Percentiles rank a stretch among this genome's conserved stretches.
These are phyloP conservation scores for Thymelicus sylvestris DNA, from an alignment of 2,888 invertebrate genomes.

Conservation along the genomic window DNA sequence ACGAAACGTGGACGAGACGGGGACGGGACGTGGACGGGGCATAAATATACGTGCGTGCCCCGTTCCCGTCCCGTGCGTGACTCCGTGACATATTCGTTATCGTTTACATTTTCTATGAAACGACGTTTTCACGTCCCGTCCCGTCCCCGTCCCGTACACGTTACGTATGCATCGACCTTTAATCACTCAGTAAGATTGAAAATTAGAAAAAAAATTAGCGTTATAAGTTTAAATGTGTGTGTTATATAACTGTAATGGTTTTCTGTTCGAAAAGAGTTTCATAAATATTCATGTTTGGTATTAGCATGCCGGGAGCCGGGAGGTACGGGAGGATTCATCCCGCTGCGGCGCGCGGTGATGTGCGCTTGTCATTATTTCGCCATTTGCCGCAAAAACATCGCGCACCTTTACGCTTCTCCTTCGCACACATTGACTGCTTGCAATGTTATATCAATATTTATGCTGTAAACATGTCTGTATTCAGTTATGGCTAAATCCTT, in stretches of 20 bases:
- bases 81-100: too few species aligned
- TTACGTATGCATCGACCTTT: too few species aligned
- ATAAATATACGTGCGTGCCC: too few species aligned
- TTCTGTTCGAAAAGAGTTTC: slow-evolving; percentile 68
- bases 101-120: too few species aligned
- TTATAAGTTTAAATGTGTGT: slow-evolving; percentile 23
- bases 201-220: not conserved
- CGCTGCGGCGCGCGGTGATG: slow-evolving; percentile 58
- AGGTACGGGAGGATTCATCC: slow-evolving; percentile 41
- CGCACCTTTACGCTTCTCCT: slow-evolving; percentile 60
- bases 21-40: too few species aligned
- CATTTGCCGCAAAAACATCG: slow-evolving; percentile 78
- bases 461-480: not conserved
- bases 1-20: too few species aligned
- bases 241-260: slow-evolving; percentile 48
- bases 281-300: slow-evolving; percentile 81
- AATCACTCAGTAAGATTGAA: too few species aligned
- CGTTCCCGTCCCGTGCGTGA: too few species aligned
- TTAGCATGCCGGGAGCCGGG: slow-evolving; percentile 71
- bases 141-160: too few species aligned
- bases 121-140: too few species aligned
- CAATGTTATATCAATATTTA: not conserved
- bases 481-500: not conserved
- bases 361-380: slow-evolving; percentile 78
- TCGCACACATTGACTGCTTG: slow-evolving; percentile 36